These are phyloP conservation scores for Sciurus carolinensis DNA, from an alignment of 2,797 vertebrate genomes.

Conservation along the genomic window DNA sequence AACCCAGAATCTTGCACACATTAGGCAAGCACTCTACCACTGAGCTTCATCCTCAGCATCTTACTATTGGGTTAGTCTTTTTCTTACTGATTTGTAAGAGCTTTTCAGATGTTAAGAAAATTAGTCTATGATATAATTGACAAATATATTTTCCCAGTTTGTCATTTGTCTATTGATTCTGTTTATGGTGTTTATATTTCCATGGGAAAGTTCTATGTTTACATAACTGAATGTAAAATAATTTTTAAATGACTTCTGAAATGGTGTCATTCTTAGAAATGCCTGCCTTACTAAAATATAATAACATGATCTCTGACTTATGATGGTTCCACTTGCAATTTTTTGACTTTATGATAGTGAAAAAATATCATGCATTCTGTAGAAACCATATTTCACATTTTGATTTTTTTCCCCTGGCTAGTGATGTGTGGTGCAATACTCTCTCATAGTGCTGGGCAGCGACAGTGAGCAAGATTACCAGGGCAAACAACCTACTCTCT, in stretches of 20 bases:
- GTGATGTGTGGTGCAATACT: not conserved
- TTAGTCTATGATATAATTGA: conserved; percentile 13
- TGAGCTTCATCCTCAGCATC: not conserved
- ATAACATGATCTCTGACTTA: not conserved
- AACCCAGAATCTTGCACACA: not conserved
- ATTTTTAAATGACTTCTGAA: conserved; percentile 41
- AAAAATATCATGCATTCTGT: not conserved
- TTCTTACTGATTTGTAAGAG: conserved; percentile 36
- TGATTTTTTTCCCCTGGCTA: not conserved
- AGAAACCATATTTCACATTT: not conserved
- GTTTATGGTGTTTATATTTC: not conserved
- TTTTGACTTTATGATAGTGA: not conserved
- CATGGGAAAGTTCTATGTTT: conserved; percentile 5
- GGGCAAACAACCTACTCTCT: not conserved
- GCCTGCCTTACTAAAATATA: not conserved
- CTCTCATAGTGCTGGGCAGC: not conserved
- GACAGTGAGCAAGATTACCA: not conserved
- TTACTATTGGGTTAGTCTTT: not conserved
- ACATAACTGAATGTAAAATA: conserved; percentile 5
- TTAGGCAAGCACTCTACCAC: not conserved
- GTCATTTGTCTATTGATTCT: conserved; percentile 47
- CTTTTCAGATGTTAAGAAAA: conserved; percentile 34
- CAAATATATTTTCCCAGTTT: conserved; percentile 36
- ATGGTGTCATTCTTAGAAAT: not conserved
- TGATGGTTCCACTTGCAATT: not conserved